Base-by-base conservation (phyloP, 2,113 vertebrate species). In the Festucalex cinctus region DNA sequence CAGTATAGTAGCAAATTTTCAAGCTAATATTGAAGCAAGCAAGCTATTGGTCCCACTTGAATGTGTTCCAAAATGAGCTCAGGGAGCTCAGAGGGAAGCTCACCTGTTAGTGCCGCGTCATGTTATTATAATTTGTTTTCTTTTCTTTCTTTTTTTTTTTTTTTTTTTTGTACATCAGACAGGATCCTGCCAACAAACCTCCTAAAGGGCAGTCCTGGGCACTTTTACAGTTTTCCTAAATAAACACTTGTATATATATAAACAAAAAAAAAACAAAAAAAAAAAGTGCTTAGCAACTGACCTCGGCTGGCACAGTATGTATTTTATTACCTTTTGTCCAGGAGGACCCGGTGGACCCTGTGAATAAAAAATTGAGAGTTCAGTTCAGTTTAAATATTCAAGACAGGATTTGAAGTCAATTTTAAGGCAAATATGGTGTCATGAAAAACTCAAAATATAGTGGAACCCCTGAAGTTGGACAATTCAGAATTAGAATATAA, bases 261-360 rank as follows among this genome's bases (percentile, higher is more conserved):
- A n/a, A n/a, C n/a, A n/a, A n/a, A n/a, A n/a, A n/a, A n/a, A n/a
- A n/a, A n/a, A n/a, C n/a, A n/a, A n/a, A n/a, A n/a, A n/a, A n/a
- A n/a, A 60, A 57, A 73, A 51, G 9, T 10, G 35, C 37, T 70
- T 12, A 72, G 68, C 41, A 60, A 68, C 14, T 19, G 37, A 48
- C 48, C 19, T 5, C 49, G 48, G 49, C 32, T 24, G 39, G 64
- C 19, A 26, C 49, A 46, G 32, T 6, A n/a, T 56, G 26, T 5
- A 66, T 28, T 70, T 59, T 43, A 72, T 83, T 92, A 96, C 95
- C 94, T 95, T 95, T 56, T 86, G 90, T 89, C 95, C 95, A 65
- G 84, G 90, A 65, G 66, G 72, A 65, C 95, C 95, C 64, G 90
- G 90, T 68, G 78, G 73, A 58, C 95, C 95, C 95, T 97, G 74